Conservation (phyloP, 2,113 vertebrate species). For the Narcine bancroftii region DNA sequence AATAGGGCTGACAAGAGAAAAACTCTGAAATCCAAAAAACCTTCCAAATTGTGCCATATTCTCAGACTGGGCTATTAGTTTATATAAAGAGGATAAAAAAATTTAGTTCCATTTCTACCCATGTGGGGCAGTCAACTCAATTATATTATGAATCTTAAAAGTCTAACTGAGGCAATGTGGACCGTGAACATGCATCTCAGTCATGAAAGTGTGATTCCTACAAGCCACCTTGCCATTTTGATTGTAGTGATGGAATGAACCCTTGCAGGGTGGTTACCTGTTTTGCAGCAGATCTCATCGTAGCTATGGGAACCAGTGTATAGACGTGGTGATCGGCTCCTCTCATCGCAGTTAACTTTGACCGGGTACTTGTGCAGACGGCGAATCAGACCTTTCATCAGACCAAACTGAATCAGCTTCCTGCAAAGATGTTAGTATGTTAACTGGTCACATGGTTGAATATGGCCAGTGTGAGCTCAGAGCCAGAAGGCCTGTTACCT, state of each 20-base stretch:
- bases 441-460: no score
- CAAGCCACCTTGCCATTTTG: background rate
- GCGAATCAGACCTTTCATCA: conserved; percentile 91
- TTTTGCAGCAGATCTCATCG: conserved; percentile 98
- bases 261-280: conserved; percentile 55
- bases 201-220: background rate
- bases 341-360: conserved; percentile 73
- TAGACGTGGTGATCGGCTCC: conserved; percentile 75
- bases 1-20: no score
- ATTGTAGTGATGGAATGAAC: background rate
- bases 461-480: no score
- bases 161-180: background rate
- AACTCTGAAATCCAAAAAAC: no score
- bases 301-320: conserved; percentile 94
- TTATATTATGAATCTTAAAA: no score
- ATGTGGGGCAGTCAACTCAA: no score
- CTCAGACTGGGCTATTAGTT: no score
- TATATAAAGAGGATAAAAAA: no score
- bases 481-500: no score
- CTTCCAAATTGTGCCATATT: no score
- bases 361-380: conserved; percentile 92
- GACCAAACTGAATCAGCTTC: conserved; percentile 88
- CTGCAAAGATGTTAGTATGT: conserved; percentile 57
- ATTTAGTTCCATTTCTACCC: no score
- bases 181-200: background rate